Conservation (phyloP, 2,888 invertebrate species). For the Melanophora roralis region DNA sequence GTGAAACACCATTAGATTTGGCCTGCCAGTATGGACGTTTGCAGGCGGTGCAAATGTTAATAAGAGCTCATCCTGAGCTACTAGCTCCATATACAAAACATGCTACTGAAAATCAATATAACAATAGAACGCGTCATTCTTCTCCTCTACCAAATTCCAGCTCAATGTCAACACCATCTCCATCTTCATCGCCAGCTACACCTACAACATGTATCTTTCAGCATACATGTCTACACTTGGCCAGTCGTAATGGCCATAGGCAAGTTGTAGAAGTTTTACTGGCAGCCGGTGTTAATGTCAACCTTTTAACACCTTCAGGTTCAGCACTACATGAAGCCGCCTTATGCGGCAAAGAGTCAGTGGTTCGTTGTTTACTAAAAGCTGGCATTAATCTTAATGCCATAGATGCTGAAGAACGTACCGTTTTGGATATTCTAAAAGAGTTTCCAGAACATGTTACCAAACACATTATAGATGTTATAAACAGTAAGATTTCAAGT, state of each 20-base stretch:
- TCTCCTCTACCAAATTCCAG: slow-evolving; percentile 73
- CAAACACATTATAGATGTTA: slow-evolving; percentile 89
- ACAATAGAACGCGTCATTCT: slow-evolving; percentile 52
- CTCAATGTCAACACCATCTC: slow-evolving; percentile 66
- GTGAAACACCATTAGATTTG: slow-evolving; percentile 95
- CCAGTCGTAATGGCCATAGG: slow-evolving; percentile 94
- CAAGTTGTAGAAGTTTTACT: slow-evolving; percentile 89
- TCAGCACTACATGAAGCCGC: slow-evolving; percentile 96
- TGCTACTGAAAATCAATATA: slow-evolving; percentile 63
- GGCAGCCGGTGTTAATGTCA: slow-evolving; percentile 91
- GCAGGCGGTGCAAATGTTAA: slow-evolving; percentile 91
- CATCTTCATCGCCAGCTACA: slow-evolving; percentile 69
- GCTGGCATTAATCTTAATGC: slow-evolving; percentile 89
- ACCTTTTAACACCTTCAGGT: slow-evolving; percentile 89
- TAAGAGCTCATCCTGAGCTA: slow-evolving; percentile 89
- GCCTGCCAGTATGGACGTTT: slow-evolving; percentile 92
- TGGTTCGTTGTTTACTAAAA: slow-evolving; percentile 88
- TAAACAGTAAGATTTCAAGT: slow-evolving; percentile 82
- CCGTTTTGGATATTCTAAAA: slow-evolving; percentile 90
- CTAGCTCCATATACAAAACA: slow-evolving; percentile 82
- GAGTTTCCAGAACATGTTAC: slow-evolving; percentile 94
- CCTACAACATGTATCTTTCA: slow-evolving; percentile 70
- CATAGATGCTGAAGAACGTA: slow-evolving; percentile 87
- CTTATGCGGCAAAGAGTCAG: slow-evolving; percentile 92
- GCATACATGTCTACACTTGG: slow-evolving; percentile 95